Conservation (phyloP, 1,140 invertebrate species). For the Drosophila pseudoananassae region DNA sequence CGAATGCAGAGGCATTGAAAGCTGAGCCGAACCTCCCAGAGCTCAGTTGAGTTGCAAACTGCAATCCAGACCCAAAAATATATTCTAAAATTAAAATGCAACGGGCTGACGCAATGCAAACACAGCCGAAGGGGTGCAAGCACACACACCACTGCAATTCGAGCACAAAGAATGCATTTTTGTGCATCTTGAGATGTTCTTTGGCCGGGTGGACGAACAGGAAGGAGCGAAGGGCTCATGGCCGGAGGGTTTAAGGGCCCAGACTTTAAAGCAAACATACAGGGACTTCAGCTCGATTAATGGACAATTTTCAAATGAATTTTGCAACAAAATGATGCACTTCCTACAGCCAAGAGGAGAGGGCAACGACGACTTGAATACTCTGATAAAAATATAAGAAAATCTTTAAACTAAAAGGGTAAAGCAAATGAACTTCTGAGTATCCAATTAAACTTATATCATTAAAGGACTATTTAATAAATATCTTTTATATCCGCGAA, state of each 20-base stretch:
- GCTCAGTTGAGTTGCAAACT: conserved; percentile 41
- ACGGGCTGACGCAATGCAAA: conserved; percentile 78
- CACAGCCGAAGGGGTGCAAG: conserved; percentile 78
- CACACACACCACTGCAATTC: conserved; percentile 41
- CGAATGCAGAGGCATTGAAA: conserved; percentile 70
- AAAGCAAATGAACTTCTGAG: too few species aligned
- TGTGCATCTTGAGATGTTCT: conserved; percentile 73
- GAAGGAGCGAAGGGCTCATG: conserved; percentile 10
- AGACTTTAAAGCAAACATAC: conserved; percentile 24
- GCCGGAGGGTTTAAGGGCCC: conserved; percentile 36
- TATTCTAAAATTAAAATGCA: conserved; percentile 82
- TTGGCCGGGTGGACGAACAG: conserved; percentile 24
- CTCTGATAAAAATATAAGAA: background rate
- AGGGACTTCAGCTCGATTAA: conserved; percentile 37
- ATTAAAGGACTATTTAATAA: too few species aligned
- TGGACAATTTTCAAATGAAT: conserved; percentile 51
- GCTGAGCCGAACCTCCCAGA: conserved; percentile 27
- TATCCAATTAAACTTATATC: too few species aligned
- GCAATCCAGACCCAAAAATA: conserved; percentile 81
- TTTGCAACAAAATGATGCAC: conserved; percentile 63
- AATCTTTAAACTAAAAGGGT: too few species aligned
- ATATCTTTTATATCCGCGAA: background rate
- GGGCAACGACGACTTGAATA: background rate
- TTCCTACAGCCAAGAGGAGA: conserved; percentile 39
- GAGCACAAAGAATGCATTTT: conserved; percentile 76